phyloP scores from a whole-genome alignment of 2,113 vertebrate species.

The Sisor rabdophorus region DNA sequence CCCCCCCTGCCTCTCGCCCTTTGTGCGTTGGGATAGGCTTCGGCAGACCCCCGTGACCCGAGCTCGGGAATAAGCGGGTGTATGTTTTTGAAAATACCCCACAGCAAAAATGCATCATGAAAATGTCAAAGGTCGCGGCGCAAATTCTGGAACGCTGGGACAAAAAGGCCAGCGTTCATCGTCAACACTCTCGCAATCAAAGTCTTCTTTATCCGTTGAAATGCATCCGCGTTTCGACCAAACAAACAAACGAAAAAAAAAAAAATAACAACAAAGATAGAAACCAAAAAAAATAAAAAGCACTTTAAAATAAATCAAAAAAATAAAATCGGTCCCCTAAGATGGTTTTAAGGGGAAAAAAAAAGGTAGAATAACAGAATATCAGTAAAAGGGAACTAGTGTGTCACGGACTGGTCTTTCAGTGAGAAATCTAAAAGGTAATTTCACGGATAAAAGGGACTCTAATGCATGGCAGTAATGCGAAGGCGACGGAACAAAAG shows the following conservation, averaged over 20 bases:
- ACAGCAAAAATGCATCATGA: slow-evolving; percentile 55
- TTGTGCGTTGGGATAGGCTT: no score
- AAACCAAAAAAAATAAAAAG: slow-evolving; percentile 4
- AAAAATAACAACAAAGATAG: neutral
- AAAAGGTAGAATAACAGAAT: slow-evolving; percentile 40
- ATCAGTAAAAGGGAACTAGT: slow-evolving; percentile 69
- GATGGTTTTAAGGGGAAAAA: slow-evolving; percentile 20
- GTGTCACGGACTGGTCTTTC: slow-evolving; percentile 74
- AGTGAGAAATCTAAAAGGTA: slow-evolving; percentile 84
- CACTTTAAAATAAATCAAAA: slow-evolving; percentile 56
- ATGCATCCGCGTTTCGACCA: slow-evolving; percentile 64
- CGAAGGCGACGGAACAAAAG: slow-evolving; percentile 80
- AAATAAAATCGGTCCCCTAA: slow-evolving; percentile 68
- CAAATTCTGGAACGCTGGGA: slow-evolving; percentile 50
- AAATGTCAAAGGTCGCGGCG: slow-evolving; percentile 66
- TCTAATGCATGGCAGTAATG: slow-evolving; percentile 81
- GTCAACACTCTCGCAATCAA: slow-evolving; percentile 70
- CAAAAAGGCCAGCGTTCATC: slow-evolving; percentile 67
- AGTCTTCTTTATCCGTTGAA: slow-evolving; percentile 69
- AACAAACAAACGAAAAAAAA: no score
- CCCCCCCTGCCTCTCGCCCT: no score
- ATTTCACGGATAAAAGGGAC: slow-evolving; percentile 82
- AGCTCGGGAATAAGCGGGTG: no score
- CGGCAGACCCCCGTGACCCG: no score
- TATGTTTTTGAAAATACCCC: no score